Evolutionary conservation across 2,113 vertebrate species (phyloP).

Genomic region (Chamaea fasciata): DNA sequence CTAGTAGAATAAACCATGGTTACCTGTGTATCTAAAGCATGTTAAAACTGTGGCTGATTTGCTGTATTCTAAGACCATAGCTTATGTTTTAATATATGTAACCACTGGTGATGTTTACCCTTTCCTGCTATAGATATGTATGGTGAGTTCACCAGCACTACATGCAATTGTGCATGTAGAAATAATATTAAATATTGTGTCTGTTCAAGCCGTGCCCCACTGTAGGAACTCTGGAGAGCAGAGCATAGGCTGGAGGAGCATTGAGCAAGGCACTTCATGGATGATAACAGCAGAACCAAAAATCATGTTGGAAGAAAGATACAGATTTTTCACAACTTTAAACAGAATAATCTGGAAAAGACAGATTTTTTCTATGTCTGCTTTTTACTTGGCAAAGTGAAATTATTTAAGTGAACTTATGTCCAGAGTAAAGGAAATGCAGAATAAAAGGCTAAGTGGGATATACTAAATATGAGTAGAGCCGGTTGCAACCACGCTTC

Average conservation of each 20-base stretch:
- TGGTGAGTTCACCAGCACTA: background rate
- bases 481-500: background rate
- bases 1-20: background rate
- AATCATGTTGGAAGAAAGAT: background rate
- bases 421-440: background rate
- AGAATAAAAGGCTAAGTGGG: background rate
- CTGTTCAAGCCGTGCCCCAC: background rate
- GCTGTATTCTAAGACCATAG: background rate
- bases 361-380: background rate
- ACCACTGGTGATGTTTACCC: background rate
- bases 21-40: accelerated
- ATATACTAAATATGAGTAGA: background rate
- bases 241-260: background rate
- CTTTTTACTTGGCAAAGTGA: background rate
- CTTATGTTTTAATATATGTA: background rate
- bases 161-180: too few relatives aligned
- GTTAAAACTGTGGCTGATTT: background rate
- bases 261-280: background rate
- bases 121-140: background rate
- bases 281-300: background rate
- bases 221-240: background rate
- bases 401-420: background rate
- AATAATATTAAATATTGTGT: background rate
- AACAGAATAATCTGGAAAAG: background rate
- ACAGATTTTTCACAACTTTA: background rate